Conservation (phyloP, 1,140 invertebrate species). For the Euura lappo region DNA sequence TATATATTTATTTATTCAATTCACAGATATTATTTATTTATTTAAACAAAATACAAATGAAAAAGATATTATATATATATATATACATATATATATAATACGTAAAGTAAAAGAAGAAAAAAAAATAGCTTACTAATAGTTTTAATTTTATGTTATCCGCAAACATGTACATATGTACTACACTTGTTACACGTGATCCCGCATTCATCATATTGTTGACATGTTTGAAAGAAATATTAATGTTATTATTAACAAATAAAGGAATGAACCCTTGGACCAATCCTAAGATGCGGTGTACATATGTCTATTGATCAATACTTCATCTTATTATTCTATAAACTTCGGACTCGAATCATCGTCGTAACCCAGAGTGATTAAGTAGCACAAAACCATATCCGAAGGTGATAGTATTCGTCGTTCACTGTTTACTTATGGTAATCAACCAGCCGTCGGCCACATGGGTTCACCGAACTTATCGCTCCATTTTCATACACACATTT, state of each 20-base stretch:
- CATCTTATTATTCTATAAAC: too few species aligned
- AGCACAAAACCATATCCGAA: too few species aligned
- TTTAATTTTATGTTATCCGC: not conserved
- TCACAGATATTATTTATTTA: not conserved
- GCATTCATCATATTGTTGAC: conserved; percentile 7
- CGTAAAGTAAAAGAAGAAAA: not conserved
- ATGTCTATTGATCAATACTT: too few species aligned
- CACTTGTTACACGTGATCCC: conserved; percentile 6
- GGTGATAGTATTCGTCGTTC: too few species aligned
- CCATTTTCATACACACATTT: too few species aligned
- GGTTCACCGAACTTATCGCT: too few species aligned
- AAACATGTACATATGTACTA: conserved; percentile 11
- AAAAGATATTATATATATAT: not conserved
- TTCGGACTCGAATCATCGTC: too few species aligned
- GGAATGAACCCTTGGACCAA: conserved; percentile 20
- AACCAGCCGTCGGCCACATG: too few species aligned
- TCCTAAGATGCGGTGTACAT: not conserved
- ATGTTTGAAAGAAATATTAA: conserved; percentile 16
- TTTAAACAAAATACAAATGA: not conserved
- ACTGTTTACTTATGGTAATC: too few species aligned
- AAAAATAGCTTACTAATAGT: not conserved
- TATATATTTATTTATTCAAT: not conserved
- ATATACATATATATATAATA: not conserved
- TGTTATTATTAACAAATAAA: conserved; percentile 18
- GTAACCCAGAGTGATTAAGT: too few species aligned